phyloP scores from a whole-genome alignment of 1,140 invertebrate genomes.

The Zaprionus inermis region DNA sequence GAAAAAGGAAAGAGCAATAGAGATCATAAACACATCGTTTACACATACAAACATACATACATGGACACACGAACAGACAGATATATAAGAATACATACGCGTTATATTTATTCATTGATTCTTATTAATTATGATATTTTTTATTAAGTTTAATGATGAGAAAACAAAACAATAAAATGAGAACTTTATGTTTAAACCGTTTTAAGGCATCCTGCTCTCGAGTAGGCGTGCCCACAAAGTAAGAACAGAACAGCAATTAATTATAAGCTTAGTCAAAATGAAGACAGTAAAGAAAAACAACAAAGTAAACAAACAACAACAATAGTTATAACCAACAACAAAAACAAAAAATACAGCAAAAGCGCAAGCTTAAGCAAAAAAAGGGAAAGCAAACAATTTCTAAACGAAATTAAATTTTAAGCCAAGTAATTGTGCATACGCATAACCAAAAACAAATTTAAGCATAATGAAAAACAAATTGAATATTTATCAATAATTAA shows the following conservation, averaged over 20 bases:
- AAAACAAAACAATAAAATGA: constrained; percentile 43
- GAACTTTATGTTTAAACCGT: constrained; percentile 71
- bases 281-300: constrained; percentile 60
- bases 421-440: constrained; percentile 64
- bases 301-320: constrained; percentile 43
- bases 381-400: constrained; percentile 51
- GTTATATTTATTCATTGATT: constrained; percentile 83
- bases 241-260: constrained; percentile 83
- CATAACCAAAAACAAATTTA: constrained; percentile 65
- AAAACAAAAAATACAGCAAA: constrained; percentile 31
- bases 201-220: constrained; percentile 37
- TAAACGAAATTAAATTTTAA: constrained; percentile 68
- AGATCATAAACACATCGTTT: constrained; percentile 33
- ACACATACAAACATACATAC: constrained; percentile 28
- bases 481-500: constrained; percentile 28
- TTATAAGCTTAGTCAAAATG: constrained; percentile 82
- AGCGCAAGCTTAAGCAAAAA: constrained; percentile 28
- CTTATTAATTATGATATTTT: constrained; percentile 79
- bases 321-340: constrained; percentile 43
- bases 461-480: constrained; percentile 37
- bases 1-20: constrained; percentile 26
- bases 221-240: constrained; percentile 46
- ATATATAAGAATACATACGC: constrained; percentile 62
- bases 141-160: constrained; percentile 67
- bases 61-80: constrained; percentile 28